Base-by-base conservation (phyloP, 2,113 vertebrate species). In the Theristicus caerulescens region DNA sequence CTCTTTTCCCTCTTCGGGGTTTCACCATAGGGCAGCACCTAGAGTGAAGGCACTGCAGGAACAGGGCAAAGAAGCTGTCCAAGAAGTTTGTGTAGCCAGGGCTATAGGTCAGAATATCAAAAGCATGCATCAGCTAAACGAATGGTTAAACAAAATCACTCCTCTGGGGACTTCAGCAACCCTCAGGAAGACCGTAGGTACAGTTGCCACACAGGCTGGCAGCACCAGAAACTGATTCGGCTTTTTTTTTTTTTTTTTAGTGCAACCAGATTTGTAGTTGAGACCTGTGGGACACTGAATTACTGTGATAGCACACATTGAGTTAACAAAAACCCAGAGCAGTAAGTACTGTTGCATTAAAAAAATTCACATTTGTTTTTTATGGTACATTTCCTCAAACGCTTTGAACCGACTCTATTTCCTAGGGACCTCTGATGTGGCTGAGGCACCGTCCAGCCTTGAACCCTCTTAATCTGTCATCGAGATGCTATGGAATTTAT, bases 91-190 rank as follows among this genome's bases (percentile, higher is more conserved):
- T 86, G 92, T 78, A 94, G 95, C 72, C 72, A 89, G 96, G 94
- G 93, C 80, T 91, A 26, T 16, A 95, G 69, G 97, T 94, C 69
- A 96, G 95, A 93, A 92, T 80, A 96, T 66, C 94, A 93, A 93
- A 96, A 97, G 97, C 97, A 97, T 97, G 97, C 97, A 95, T 82
- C 86, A 86, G 96, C 92, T 79, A 59, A 94, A 95, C 29, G 59
- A 93, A 90, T 57, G 65, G 64, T 69, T 34, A 83, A 96, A 93
- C 72, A 58, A 94, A 94, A 94, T 62, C 94, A 77, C 90, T 89
- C 90, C 88, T 96, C 91, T 87, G 90, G 91, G 89, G 76, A 86
- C 86, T 90, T 58, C 88, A 67, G 66, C 86, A 84, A 87, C 93
- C 93, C 82, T 91, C 91, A 57, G 96, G 96, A 97, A 97, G 97